These are phyloP conservation scores for Hycleus cichorii DNA, from an alignment of 1,140 invertebrate genomes.

Conservation along the genomic window DNA sequence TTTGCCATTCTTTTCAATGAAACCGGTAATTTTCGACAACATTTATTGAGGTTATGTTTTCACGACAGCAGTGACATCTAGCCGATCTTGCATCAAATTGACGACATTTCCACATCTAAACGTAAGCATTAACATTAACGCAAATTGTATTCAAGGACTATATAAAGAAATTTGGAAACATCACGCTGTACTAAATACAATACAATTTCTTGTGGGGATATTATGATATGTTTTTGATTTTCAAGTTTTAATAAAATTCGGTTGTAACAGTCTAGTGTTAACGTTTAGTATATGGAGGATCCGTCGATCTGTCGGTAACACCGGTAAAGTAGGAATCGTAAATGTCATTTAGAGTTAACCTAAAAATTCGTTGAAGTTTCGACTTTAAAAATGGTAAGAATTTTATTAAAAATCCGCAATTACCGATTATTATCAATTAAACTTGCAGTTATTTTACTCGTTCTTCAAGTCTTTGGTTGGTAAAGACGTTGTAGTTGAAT, in stretches of 20 bases:
- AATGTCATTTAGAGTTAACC: neutral
- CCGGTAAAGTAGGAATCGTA: neutral
- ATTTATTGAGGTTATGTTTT: conserved; percentile 4
- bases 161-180: too few species aligned
- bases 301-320: too few species aligned
- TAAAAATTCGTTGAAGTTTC: neutral
- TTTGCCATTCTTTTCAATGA: neutral
- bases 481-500: conserved; percentile 97
- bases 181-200: too few species aligned
- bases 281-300: too few species aligned
- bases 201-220: too few species aligned
- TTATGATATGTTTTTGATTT: too few species aligned
- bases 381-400: neutral
- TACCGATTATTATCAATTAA: too few species aligned
- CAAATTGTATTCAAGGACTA: neutral
- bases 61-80: neutral
- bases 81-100: too few species aligned
- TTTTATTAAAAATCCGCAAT: too few species aligned
- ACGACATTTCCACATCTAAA: too few species aligned
- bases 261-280: too few species aligned
- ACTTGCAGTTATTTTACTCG: conserved; percentile 87
- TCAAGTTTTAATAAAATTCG: too few species aligned
- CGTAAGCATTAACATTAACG: neutral
- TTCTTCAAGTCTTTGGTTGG: conserved; percentile 99
- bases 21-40: neutral